These are phyloP conservation scores for Stenolophus ochropezus DNA, from an alignment of 2,888 invertebrate genomes.

Conservation along the genomic window DNA sequence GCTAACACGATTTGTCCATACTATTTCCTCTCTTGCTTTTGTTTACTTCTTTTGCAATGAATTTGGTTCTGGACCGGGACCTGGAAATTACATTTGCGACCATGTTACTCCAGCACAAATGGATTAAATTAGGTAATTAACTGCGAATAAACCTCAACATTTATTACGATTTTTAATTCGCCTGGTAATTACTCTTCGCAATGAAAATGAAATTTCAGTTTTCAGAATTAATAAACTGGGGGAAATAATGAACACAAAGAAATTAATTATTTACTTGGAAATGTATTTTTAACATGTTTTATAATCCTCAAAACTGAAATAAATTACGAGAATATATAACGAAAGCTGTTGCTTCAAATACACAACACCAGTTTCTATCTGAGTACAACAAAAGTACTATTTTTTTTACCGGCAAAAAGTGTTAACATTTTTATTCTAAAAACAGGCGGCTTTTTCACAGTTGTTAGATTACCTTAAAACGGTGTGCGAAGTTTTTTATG, in stretches of 20 bases:
- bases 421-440: no score
- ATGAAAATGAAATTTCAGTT: background rate
- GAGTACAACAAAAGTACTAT: no score
- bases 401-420: no score
- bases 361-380: no score
- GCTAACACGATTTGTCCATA: constrained; percentile 45
- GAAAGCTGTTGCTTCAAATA: no score
- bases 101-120: background rate
- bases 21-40: constrained; percentile 32
- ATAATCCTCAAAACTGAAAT: background rate
- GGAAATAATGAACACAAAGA: background rate
- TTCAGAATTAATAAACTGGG: background rate
- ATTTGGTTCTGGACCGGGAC: background rate
- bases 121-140: background rate
- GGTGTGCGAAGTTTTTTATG: no score
- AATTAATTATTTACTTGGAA: background rate
- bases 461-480: no score
- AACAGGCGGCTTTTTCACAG: no score
- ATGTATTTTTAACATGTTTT: background rate
- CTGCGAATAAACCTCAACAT: background rate
- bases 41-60: constrained; percentile 40
- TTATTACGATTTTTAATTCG: background rate
- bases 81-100: constrained; percentile 7
- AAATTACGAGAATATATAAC: no score
- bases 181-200: background rate